These are phyloP conservation scores for Salvelinus sp. DNA, from an alignment of 2,113 vertebrate species.

Conservation along the genomic window DNA sequence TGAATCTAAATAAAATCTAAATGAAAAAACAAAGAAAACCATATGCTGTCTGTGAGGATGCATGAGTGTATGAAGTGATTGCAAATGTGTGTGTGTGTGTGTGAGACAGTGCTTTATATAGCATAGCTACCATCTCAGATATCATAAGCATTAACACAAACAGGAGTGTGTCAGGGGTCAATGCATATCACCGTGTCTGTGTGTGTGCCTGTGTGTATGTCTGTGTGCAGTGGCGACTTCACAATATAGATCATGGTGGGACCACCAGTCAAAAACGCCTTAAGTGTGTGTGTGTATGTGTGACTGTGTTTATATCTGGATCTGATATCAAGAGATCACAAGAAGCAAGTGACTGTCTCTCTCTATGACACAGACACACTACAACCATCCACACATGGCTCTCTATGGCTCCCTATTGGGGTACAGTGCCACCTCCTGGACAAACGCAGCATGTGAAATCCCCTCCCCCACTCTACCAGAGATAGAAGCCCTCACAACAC, in stretches of 20 bases:
- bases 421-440: conserved; percentile 94
- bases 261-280: too few species aligned
- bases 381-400: too few species aligned
- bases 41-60: conserved; percentile 3
- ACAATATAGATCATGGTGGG: too few species aligned
- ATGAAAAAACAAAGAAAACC: conserved; percentile 42
- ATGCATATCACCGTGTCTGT: neutral
- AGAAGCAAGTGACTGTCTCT: neutral
- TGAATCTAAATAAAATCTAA: conserved; percentile 41
- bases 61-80: neutral
- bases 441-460: conserved; percentile 45
- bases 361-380: too few species aligned
- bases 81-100: conserved; percentile 7
- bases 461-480: neutral
- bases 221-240: too few species aligned
- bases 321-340: too few species aligned
- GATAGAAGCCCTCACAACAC: neutral
- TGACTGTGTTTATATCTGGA: too few species aligned
- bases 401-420: conserved; percentile 70
- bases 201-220: too few species aligned
- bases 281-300: too few species aligned
- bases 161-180: neutral
- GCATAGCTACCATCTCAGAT: too few species aligned
- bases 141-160: too few species aligned
- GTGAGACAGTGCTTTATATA: neutral